These are phyloP conservation scores for Tachuris rubrigastra DNA, from an alignment of 2,113 vertebrate genomes.

Conservation along the genomic window DNA sequence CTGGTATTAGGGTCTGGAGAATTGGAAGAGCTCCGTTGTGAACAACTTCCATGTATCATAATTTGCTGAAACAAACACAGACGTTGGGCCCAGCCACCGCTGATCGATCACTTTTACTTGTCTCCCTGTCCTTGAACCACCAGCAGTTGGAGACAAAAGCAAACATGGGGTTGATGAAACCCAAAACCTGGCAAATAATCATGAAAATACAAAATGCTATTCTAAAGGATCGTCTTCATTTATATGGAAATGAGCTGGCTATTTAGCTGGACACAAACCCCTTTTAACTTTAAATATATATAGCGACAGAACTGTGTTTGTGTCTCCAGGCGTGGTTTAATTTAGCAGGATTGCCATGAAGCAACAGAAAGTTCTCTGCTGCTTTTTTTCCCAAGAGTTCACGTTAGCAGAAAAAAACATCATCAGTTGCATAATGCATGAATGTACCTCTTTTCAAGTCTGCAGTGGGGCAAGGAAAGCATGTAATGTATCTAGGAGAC, in stretches of 20 bases:
- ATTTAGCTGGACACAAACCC: background rate
- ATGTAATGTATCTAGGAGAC: background rate
- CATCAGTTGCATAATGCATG: background rate
- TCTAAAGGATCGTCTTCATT: background rate
- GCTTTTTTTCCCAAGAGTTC: background rate
- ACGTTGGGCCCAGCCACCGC: background rate
- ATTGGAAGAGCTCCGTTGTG: background rate
- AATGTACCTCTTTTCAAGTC: background rate
- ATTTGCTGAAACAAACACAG: background rate
- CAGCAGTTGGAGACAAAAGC: background rate
- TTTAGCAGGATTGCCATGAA: background rate
- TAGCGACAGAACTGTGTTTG: background rate
- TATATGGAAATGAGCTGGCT: background rate
- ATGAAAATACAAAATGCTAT: background rate
- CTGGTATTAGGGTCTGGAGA: background rate
- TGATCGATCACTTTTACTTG: rapidly evolving
- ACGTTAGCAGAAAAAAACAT: background rate
- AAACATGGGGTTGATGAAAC: background rate
- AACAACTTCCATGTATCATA: background rate
- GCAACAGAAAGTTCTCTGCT: background rate
- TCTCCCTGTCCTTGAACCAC: background rate
- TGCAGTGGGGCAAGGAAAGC: background rate
- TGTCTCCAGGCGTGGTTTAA: background rate
- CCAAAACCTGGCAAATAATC: background rate
- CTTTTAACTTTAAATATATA: background rate